These are phyloP conservation scores for Dendrolimus kikuchii DNA, from an alignment of 1,140 invertebrate genomes.

Conservation along the genomic window DNA sequence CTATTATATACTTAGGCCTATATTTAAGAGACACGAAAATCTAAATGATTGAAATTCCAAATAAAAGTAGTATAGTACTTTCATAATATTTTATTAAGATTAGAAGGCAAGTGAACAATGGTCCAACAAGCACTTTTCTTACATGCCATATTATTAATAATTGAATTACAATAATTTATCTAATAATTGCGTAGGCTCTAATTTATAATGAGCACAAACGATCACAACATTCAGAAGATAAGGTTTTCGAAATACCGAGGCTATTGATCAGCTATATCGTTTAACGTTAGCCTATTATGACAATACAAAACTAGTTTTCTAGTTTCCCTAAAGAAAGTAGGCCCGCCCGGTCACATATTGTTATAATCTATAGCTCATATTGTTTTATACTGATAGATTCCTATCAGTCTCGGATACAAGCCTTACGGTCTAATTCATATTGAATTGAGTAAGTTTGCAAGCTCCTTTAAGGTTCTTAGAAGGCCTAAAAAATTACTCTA, in stretches of 20 bases:
- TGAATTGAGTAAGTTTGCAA: too few relatives aligned
- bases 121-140: slow-evolving; percentile 63
- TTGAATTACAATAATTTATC: slow-evolving; percentile 61
- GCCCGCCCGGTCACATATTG: too few relatives aligned
- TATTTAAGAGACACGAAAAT: too few relatives aligned
- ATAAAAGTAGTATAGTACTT: not conserved
- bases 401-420: too few relatives aligned
- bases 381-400: too few relatives aligned
- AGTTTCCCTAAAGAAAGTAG: too few relatives aligned
- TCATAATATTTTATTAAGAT: slow-evolving; percentile 24
- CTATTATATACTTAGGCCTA: too few relatives aligned
- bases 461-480: too few relatives aligned
- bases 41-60: not conserved
- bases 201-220: slow-evolving; percentile 44
- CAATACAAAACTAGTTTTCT: too few relatives aligned
- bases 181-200: slow-evolving; percentile 33
- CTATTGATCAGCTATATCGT: not conserved
- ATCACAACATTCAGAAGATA: slow-evolving; percentile 44
- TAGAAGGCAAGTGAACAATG: slow-evolving; percentile 64
- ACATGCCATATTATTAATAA: slow-evolving; percentile 40
- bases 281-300: not conserved
- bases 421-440: too few relatives aligned
- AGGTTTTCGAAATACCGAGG: slow-evolving; percentile 10
- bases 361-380: too few relatives aligned
- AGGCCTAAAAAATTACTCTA: too few relatives aligned